Conservation (phyloP, 2,113 vertebrate genomes). For the Cathartes aura region DNA sequence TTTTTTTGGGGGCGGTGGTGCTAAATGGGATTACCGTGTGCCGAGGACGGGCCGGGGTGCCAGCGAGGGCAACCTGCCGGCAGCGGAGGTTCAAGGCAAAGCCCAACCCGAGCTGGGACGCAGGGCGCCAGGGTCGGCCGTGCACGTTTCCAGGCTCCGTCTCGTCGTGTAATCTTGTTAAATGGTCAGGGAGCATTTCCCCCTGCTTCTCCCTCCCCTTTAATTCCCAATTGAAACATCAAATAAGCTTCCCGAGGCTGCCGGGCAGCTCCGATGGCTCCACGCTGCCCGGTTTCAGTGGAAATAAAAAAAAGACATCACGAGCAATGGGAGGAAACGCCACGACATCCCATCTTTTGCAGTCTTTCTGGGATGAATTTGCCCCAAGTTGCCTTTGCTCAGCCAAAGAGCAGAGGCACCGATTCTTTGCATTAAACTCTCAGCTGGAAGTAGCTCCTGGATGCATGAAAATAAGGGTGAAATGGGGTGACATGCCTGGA, state of each 20-base stretch:
- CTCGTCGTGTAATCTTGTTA: slow-evolving; percentile 80
- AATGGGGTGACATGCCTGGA: not conserved
- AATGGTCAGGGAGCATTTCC: slow-evolving; percentile 62
- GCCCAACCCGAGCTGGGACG: slow-evolving; percentile 43
- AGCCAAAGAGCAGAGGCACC: not conserved
- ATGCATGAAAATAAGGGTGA: not conserved
- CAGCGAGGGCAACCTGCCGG: not conserved
- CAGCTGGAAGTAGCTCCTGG: not conserved
- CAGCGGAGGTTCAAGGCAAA: slow-evolving; percentile 14
- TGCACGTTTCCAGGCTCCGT: not conserved
- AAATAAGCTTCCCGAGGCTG: not conserved
- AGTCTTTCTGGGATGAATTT: not conserved
- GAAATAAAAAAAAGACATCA: not conserved
- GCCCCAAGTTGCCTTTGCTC: not conserved
- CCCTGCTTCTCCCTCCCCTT: not conserved
- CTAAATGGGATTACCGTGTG: not conserved
- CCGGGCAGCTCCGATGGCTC: not conserved
- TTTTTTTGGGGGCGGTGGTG: fast-evolving
- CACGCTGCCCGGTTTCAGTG: not conserved
- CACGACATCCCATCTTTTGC: fast-evolving
- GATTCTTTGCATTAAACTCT: fast-evolving
- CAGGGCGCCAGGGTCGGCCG: slow-evolving; percentile 53
- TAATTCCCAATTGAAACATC: slow-evolving; percentile 55
- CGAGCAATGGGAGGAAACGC: fast-evolving
- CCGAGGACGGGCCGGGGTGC: fast-evolving